phyloP scores from a whole-genome alignment of 1,140 invertebrate species.

The Asobara japonica region DNA sequence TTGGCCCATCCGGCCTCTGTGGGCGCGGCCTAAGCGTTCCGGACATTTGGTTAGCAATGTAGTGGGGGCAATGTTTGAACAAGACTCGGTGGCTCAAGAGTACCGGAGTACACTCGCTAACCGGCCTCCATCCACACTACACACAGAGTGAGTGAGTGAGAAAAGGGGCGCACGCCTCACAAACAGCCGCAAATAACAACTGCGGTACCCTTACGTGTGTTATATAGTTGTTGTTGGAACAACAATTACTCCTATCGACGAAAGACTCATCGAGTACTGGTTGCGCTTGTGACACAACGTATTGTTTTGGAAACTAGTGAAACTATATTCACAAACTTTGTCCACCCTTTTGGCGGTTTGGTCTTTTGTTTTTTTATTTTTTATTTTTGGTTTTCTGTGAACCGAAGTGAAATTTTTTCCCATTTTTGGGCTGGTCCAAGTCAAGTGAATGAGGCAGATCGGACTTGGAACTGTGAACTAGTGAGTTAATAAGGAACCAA shows the following conservation, averaged over 20 bases:
- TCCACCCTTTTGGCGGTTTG: neutral
- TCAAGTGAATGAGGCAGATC: neutral
- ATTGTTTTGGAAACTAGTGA: slow-evolving; percentile 32
- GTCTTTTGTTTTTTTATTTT: slow-evolving; percentile 16
- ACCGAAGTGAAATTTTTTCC: slow-evolving; percentile 2
- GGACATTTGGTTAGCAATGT: slow-evolving; percentile 18
- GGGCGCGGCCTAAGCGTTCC: neutral
- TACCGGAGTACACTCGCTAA: slow-evolving; percentile 64
- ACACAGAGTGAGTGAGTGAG: slow-evolving; percentile 51
- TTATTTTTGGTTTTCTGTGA: neutral
- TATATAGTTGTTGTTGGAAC: slow-evolving; percentile 47
- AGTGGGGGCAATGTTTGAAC: slow-evolving; percentile 65
- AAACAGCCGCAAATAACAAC: slow-evolving; percentile 45
- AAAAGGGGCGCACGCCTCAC: slow-evolving; percentile 29
- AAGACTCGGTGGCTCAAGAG: slow-evolving; percentile 61
- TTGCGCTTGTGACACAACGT: slow-evolving; percentile 21
- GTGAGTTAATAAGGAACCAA: too few relatives aligned
- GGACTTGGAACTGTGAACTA: neutral
- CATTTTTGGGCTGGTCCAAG: neutral
- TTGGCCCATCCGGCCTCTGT: too few relatives aligned
- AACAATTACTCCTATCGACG: slow-evolving; percentile 47
- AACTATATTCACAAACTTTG: neutral
- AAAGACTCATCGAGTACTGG: slow-evolving; percentile 42
- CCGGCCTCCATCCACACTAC: slow-evolving; percentile 62
- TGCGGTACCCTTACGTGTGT: slow-evolving; percentile 36